Base-by-base conservation (phyloP, 1,140 invertebrate genomes). In the Orius laevigatus region DNA sequence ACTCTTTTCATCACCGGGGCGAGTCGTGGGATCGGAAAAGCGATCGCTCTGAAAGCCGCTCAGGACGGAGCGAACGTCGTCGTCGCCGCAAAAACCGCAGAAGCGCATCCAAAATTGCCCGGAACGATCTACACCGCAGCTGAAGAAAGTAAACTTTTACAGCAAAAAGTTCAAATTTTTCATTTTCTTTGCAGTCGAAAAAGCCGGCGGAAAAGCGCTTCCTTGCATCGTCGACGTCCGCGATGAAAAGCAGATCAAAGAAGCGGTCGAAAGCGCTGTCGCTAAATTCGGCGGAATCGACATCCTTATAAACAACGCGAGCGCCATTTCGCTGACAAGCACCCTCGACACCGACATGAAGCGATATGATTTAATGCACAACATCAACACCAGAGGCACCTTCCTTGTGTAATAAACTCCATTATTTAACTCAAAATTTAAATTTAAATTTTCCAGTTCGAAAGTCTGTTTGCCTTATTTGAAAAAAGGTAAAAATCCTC, bases 121-220 rank as follows among this genome's bases (percentile, higher is more conserved):
- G 95, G 95, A 51, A 98, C 95, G 12, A 97, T 98, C 63, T 98
- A 90, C 65, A 79, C 88, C 3, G 89, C 94, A 43, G 93, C 92
- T 6, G 78, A 93, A 74, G 94, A 99, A 76, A 81, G 91, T 86
- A 73, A 31, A 10, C 3, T 16, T 3, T 10, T 38, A 38, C 3
- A 38, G 5, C 5, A 38, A 10, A 38, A 25, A 25, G 25, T 25
- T n/a, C 36, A 5, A 3, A n/a, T 38, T 3, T 38, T 38, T 16
- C n/a, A 25, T 36, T 48, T 50, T 50, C 46, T 46, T 67, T 74
- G 38, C 55, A 93, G 89, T 96, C 67, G 89, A 94, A 70, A 78
- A 74, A 52, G 78, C 76, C 41, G 93, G 93, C 44, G 94, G 94
- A 9, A 82, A 87, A 61, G 84, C 84, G 41, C 66, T 96, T 38